Evolutionary conservation across 2,888 invertebrate genomes (phyloP).

Genomic region (Peribatodes rhomboidaria): DNA sequence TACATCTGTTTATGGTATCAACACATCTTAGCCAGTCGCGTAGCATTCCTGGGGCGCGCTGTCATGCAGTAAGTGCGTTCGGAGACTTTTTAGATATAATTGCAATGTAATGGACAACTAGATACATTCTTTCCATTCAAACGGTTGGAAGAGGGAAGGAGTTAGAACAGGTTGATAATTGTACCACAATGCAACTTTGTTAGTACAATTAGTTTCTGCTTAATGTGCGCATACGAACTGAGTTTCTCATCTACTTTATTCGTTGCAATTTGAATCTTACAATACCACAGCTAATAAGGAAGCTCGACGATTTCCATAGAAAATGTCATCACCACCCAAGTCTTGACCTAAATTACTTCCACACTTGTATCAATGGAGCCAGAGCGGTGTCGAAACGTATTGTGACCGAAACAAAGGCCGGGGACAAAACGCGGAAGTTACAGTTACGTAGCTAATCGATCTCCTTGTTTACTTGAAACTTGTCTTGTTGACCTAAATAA

Average conservation of each 20-base stretch:
- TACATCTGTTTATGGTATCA: slow-evolving; percentile 70
- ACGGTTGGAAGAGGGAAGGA: slow-evolving; percentile 3
- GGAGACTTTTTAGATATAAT: slow-evolving; percentile 28
- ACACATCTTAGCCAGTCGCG: slow-evolving; percentile 50
- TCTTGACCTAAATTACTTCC: slow-evolving; percentile 50
- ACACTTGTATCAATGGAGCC: slow-evolving; percentile 44
- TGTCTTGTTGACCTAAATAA: slow-evolving; percentile 9
- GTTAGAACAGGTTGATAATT: slow-evolving; percentile 6
- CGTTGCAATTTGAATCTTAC: no score
- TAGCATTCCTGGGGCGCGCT: slow-evolving; percentile 48
- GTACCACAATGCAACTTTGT: slow-evolving; percentile 11
- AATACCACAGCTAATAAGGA: background rate
- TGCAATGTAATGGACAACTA: slow-evolving; percentile 21
- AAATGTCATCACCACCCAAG: slow-evolving; percentile 34
- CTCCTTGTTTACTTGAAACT: slow-evolving; percentile 27
- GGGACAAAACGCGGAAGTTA: slow-evolving; percentile 70
- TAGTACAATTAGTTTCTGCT: slow-evolving; percentile 9
- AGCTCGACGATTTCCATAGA: slow-evolving; percentile 7
- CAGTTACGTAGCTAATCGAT: slow-evolving; percentile 48
- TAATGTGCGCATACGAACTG: background rate
- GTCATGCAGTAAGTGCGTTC: slow-evolving; percentile 45
- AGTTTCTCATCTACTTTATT: background rate
- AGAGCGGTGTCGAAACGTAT: slow-evolving; percentile 56
- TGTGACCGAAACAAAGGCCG: slow-evolving; percentile 66
- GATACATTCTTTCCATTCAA: slow-evolving; percentile 18